Conservation (phyloP, 2,797 vertebrate species). For the Aythya fuligula region DNA sequence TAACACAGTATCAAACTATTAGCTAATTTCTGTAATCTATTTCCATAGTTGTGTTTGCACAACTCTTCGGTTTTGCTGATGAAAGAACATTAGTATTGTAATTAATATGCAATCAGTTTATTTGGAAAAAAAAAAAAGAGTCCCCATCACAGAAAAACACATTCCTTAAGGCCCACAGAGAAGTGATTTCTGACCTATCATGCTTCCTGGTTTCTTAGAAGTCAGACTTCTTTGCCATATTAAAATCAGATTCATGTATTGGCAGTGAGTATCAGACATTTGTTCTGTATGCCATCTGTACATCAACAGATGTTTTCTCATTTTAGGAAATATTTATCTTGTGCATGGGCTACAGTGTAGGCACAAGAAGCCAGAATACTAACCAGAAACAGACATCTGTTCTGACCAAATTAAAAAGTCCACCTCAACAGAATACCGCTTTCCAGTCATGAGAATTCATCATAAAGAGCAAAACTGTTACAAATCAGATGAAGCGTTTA, state of each 20-base stretch:
- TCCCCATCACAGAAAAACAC: background rate
- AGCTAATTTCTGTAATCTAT: background rate
- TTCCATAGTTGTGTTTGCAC: background rate
- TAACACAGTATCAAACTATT: background rate
- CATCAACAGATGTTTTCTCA: background rate
- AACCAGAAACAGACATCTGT: background rate
- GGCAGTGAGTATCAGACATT: background rate
- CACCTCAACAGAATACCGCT: background rate
- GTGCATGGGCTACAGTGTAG: background rate
- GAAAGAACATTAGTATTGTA: background rate
- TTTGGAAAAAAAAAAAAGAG: background rate
- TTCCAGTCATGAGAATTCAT: background rate
- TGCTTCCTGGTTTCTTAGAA: background rate
- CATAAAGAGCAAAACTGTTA: background rate
- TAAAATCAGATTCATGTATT: background rate
- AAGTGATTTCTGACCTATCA: background rate
- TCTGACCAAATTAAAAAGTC: background rate
- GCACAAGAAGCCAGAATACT: background rate
- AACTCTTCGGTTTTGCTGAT: background rate
- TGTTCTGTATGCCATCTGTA: background rate
- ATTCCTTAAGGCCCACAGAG: background rate
- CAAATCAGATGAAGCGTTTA: background rate
- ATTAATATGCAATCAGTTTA: slow-evolving; percentile 15
- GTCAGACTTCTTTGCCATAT: background rate
- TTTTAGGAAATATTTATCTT: background rate